A percentile compares a stretch with the other conserved stretches of the same genome.
These are phyloP conservation scores for Agonopterix subpropinquella DNA, from an alignment of 2,888 invertebrate species.

Conservation along the genomic window DNA sequence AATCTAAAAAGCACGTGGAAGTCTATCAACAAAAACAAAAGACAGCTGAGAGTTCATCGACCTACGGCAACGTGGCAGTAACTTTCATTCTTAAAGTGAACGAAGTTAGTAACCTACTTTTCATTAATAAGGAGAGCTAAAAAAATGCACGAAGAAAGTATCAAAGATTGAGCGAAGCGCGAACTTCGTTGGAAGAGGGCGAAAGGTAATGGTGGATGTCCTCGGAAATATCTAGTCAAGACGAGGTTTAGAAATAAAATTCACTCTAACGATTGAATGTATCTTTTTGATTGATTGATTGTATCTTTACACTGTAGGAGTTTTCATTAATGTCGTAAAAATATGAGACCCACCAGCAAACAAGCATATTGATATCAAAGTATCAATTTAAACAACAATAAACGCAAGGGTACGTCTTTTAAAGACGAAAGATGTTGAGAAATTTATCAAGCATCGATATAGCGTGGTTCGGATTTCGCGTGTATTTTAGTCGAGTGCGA, in stretches of 20 bases:
- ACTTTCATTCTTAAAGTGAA: slow-evolving; percentile 74
- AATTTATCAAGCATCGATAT: too few species aligned
- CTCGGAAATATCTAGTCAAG: not conserved
- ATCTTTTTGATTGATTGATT: too few species aligned
- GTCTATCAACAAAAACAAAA: slow-evolving; percentile 60
- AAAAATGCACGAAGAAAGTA: slow-evolving; percentile 76
- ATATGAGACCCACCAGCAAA: too few species aligned
- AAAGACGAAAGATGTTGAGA: too few species aligned
- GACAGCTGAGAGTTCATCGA: slow-evolving; percentile 70
- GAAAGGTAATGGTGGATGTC: slow-evolving; percentile 39
- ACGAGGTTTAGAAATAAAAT: not conserved
- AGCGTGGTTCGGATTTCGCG: too few species aligned
- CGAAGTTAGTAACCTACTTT: slow-evolving; percentile 76
- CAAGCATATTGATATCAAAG: too few species aligned
- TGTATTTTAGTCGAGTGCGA: too few species aligned
- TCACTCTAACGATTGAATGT: slow-evolving; percentile 10
- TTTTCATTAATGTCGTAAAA: too few species aligned
- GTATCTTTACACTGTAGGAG: too few species aligned
- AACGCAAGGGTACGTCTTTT: too few species aligned
- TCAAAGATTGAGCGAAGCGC: slow-evolving; percentile 74
- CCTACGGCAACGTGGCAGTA: slow-evolving; percentile 72
- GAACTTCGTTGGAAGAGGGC: slow-evolving; percentile 57
- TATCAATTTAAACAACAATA: too few species aligned
- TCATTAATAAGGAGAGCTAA: slow-evolving; percentile 75
- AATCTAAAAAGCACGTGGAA: not conserved